These are phyloP conservation scores for Tipula lateralis DNA, from an alignment of 2,888 invertebrate genomes.

Conservation along the genomic window DNA sequence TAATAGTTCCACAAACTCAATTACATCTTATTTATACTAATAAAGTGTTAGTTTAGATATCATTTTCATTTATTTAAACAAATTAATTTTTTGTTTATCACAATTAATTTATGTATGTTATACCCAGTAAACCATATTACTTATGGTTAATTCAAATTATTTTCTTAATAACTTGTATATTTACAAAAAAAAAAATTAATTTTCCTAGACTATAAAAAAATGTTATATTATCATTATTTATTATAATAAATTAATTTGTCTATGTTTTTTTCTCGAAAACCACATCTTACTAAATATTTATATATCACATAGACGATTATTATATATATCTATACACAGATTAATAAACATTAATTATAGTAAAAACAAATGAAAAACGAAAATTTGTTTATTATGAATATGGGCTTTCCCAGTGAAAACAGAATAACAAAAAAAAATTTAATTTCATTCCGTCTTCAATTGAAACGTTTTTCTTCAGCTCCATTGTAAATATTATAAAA, in stretches of 20 bases:
- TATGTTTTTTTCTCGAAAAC: neutral
- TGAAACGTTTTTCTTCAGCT: neutral
- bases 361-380: neutral
- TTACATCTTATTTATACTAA: neutral
- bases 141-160: slow-evolving; percentile 24
- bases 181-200: slow-evolving; percentile 19
- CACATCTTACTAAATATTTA: slow-evolving; percentile 15
- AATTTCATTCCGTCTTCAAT: neutral
- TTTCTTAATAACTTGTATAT: slow-evolving; percentile 3
- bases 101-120: neutral
- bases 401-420: slow-evolving; percentile 19
- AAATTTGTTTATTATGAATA: slow-evolving; percentile 12
- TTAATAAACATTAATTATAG: neutral
- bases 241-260: neutral
- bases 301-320: neutral
- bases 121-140: neutral
- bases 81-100: slow-evolving; percentile 9
- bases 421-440: neutral
- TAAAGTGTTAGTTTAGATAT: neutral
- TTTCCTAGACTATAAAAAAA: slow-evolving; percentile 1
- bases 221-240: neutral
- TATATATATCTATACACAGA: neutral
- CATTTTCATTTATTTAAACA: slow-evolving; percentile 11
- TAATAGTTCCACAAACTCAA: neutral
- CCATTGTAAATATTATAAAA: neutral